Base-by-base conservation (phyloP, 1,140 invertebrate genomes). In the Philopotamus ludificatus region DNA sequence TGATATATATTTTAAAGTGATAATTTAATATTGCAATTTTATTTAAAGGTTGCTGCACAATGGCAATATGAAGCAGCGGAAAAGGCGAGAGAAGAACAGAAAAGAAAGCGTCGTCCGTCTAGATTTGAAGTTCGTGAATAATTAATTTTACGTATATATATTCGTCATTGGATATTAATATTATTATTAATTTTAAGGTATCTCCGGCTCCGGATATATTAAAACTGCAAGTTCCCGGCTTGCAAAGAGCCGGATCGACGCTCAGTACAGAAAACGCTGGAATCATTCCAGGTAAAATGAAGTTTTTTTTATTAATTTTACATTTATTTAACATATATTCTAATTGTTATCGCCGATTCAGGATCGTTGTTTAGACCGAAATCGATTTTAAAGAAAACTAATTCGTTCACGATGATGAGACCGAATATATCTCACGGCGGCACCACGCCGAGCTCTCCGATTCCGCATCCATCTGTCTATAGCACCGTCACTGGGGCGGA, bases 341-440 rank as follows among this genome's bases (percentile, higher is more conserved):
- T 39, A 16, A 39, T 20, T 54, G 51, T 28, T 28, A 18, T 55
- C 7, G 28, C 10, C 28, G 2, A 25, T 53, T 7, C 85, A 18
- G 84, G 86, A 9, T 83, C 85, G 34, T 73, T 86, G 8, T 84
- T 84, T 74, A 72, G 79, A 2, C 79, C 79, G 57, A 95, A 95
- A 75, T 95, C 92, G 0, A 95, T 95, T 73, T 78, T 95, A 45
- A 95, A 95, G 80, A 95, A 95, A 77, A 94, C 92, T 0, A 92
- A 94, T 77, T 94, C 91, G 3, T 94, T 93, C 73, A 94, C 89
- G 2, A 73, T 93, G 9, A 90, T 87, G 70, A 79, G 78, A 0
- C 77, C 77, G 0, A 54, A 76, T 10, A 70, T 66, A 0, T 65
- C 73, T 0, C 49, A 34, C 18, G 51, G 53, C 49, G 71, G 72